These are phyloP conservation scores for Fundulus diaphanus DNA, from an alignment of 2,797 vertebrate genomes.

Conservation along the genomic window DNA sequence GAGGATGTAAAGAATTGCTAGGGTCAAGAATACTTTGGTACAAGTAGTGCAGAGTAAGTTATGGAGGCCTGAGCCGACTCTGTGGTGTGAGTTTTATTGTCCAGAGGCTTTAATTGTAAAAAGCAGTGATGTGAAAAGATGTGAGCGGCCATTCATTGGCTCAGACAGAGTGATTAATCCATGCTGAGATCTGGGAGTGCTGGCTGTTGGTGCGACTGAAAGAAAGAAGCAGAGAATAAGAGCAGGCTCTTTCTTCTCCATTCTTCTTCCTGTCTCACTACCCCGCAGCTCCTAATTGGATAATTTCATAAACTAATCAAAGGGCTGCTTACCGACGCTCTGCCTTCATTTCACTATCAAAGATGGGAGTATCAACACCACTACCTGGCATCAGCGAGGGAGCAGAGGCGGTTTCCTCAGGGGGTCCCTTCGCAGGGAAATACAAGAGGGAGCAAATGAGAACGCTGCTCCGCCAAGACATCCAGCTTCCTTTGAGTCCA, in stretches of 20 bases:
- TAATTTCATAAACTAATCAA: conserved; percentile 81
- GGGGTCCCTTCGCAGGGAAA: not conserved
- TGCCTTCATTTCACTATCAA: conserved; percentile 17
- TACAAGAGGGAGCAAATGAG: conserved; percentile 52
- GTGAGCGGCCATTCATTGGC: conserved; percentile 79
- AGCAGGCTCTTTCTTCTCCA: conserved; percentile 60
- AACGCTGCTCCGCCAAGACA: conserved; percentile 15
- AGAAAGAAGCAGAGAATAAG: conserved; percentile 46
- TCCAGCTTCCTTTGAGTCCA: conserved; percentile 24
- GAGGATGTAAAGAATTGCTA: conserved; percentile 5
- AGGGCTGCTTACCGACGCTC: conserved; percentile 50
- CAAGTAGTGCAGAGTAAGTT: conserved; percentile 33
- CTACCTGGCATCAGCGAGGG: conserved; percentile 56
- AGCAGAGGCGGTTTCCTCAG: conserved; percentile 18
- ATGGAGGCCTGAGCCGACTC: conserved; percentile 63
- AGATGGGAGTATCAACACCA: conserved; percentile 39
- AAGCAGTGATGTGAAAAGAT: conserved; percentile 71
- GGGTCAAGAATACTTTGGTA: conserved; percentile 3
- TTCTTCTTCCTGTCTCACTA: conserved; percentile 61
- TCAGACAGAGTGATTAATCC: conserved; percentile 83
- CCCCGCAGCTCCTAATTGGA: conserved; percentile 75
- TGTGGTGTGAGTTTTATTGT: conserved; percentile 79
- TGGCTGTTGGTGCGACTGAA: conserved; percentile 42
- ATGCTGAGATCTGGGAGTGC: conserved; percentile 71
- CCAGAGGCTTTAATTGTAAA: conserved; percentile 77